A percentile compares a stretch with the other conserved stretches of the same genome.
Conservation (phyloP, 2,797 vertebrate genomes). For the Girardinus metallicus region DNA sequence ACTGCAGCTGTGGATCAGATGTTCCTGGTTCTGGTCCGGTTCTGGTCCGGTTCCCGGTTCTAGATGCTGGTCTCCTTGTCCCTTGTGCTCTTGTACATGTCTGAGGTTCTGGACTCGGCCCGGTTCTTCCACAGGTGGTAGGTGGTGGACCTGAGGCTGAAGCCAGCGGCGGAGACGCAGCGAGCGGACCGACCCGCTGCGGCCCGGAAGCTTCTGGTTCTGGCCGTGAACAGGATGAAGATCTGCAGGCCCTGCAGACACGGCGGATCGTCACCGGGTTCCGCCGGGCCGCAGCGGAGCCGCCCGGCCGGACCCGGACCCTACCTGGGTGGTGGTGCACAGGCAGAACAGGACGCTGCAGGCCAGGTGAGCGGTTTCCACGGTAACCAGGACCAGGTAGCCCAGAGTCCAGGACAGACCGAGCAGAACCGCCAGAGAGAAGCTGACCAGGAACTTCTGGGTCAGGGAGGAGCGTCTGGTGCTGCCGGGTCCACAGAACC, state of each 20-base stretch:
- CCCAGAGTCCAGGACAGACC: constrained; percentile 78
- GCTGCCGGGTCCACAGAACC: constrained; percentile 40
- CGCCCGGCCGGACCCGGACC: too few relatives aligned
- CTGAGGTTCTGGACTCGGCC: accelerated
- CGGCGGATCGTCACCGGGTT: neutral
- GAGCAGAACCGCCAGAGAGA: constrained; percentile 71
- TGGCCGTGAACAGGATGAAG: constrained; percentile 69
- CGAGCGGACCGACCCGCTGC: accelerated
- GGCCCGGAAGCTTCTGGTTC: constrained; percentile 36
- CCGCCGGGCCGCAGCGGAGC: neutral
- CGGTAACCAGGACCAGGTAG: constrained; percentile 72
- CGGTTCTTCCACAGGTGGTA: constrained; percentile 20
- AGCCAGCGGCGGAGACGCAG: neutral
- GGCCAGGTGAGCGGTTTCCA: constrained; percentile 24
- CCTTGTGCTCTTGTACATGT: constrained; percentile 17
- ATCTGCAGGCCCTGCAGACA: constrained; percentile 72
- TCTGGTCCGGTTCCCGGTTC: neutral
- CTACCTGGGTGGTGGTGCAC: constrained; percentile 80
- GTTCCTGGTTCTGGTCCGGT: too few relatives aligned
- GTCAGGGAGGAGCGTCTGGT: constrained; percentile 46
- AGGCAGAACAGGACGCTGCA: constrained; percentile 80
- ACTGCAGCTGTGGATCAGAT: too few relatives aligned
- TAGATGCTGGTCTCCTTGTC: neutral
- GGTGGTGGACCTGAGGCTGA: neutral
- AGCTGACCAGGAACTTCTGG: constrained; percentile 69